Conservation (phyloP, 2,797 vertebrate genomes). For the Crax fasciolata region DNA sequence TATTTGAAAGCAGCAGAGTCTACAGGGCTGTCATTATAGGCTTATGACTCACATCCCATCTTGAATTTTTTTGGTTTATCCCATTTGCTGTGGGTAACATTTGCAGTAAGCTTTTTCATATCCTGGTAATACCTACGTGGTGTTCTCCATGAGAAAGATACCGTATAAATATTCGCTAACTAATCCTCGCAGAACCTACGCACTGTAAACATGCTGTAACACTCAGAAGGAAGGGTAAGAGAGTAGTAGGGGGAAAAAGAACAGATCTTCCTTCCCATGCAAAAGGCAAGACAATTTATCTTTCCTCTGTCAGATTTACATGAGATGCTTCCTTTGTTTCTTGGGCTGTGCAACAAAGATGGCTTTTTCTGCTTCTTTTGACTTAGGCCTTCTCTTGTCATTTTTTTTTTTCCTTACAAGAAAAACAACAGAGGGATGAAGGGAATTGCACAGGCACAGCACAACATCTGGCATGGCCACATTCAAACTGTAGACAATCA, state of each 20-base stretch:
- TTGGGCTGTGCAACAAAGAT: neutral
- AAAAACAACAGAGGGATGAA: neutral
- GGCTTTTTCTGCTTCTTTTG: neutral
- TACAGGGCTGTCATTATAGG: slow-evolving; percentile 19
- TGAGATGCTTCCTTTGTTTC: neutral
- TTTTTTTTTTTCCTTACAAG: neutral
- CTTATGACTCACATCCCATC: slow-evolving; percentile 30
- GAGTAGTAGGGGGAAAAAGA: neutral
- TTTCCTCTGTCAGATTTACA: neutral
- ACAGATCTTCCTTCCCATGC: neutral
- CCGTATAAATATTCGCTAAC: neutral
- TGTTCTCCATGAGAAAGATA: neutral
- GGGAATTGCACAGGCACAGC: neutral
- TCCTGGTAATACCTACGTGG: neutral
- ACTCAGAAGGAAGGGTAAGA: neutral
- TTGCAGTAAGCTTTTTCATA: neutral
- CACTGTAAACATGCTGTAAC: neutral
- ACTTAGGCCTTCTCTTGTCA: neutral
- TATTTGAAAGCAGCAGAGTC: slow-evolving; percentile 50
- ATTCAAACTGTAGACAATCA: accelerated
- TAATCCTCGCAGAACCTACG: neutral
- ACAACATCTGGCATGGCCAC: accelerated
- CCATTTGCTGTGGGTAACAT: neutral
- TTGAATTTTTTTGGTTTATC: slow-evolving; percentile 15
- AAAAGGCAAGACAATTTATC: neutral